These are phyloP conservation scores for Exaiptasia diaphana DNA, from an alignment of 64 coral and sea anemone genomes.

Conservation along the genomic window DNA sequence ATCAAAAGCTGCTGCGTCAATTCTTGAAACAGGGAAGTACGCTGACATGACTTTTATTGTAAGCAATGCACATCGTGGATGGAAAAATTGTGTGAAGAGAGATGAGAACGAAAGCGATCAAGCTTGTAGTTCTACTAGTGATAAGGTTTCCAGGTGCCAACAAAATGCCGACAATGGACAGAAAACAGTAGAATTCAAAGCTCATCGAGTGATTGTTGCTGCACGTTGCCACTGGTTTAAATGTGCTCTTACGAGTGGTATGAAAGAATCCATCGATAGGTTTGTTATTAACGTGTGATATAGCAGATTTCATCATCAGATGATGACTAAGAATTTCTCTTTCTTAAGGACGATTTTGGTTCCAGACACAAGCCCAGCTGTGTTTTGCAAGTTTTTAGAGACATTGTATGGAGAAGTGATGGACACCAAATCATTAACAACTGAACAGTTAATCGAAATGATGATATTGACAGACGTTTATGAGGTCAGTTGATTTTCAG, in stretches of 20 bases:
- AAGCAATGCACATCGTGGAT: no score
- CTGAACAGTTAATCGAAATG: constrained; percentile 65
- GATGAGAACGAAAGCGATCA: no score
- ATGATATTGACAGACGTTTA: constrained; percentile 80
- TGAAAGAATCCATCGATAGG: constrained; percentile 98
- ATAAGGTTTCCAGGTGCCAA: no score
- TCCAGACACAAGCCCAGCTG: constrained; percentile 57
- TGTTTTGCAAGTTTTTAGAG: constrained; percentile 70
- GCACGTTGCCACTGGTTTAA: constrained; percentile 84
- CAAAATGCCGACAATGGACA: not conserved
- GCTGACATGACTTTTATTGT: constrained; percentile 78
- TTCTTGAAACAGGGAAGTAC: constrained; percentile 61
- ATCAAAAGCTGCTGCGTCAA: not conserved
- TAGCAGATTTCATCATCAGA: not conserved
- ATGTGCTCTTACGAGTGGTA: constrained; percentile 85
- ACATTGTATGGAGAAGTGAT: constrained; percentile 70
- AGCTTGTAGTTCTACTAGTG: no score
- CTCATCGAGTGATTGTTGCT: constrained; percentile 89
- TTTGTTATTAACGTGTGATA: not conserved
- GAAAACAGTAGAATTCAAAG: constrained; percentile 43
- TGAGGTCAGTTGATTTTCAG: constrained; percentile 77
- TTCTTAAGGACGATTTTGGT: constrained; percentile 76
- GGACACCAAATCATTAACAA: constrained; percentile 41
- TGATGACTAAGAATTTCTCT: not conserved
- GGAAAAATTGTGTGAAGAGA: no score